phyloP scores from a whole-genome alignment of 2,888 invertebrate species.

The Sialis fuliginosa region DNA sequence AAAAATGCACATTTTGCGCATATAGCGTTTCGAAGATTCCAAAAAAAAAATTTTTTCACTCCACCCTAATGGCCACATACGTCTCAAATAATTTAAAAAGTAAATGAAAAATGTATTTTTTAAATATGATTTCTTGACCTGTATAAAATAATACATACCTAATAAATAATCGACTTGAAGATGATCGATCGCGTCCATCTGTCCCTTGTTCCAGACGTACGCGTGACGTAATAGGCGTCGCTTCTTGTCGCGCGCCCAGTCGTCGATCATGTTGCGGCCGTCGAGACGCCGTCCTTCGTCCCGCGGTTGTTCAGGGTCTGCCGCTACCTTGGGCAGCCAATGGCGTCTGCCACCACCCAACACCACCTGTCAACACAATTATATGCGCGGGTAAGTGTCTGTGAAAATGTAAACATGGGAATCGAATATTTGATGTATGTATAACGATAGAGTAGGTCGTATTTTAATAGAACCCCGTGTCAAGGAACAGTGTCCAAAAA shows the following conservation, averaged over 20 bases:
- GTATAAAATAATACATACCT: conserved; percentile 30
- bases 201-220: conserved; percentile 57
- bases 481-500: no score
- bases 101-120: neutral
- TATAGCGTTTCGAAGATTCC: no score
- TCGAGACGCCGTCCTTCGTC: conserved; percentile 57
- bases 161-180: conserved; percentile 53
- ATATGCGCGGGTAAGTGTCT: no score
- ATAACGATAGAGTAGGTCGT: no score
- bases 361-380: conserved; percentile 37
- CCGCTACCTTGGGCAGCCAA: conserved; percentile 52
- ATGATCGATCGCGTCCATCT: conserved; percentile 50
- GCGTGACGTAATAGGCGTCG: conserved; percentile 44
- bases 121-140: neutral
- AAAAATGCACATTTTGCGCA: no score
- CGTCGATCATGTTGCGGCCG: conserved; percentile 60
- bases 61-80: no score
- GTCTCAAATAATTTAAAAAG: neutral
- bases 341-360: conserved; percentile 63
- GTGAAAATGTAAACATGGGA: no score
- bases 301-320: conserved; percentile 48
- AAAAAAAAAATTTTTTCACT: no score
- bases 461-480: no score
- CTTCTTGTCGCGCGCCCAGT: conserved; percentile 61
- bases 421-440: no score